Conservation (phyloP, 2,888 invertebrate species). For the Perizoma flavofasciatum region DNA sequence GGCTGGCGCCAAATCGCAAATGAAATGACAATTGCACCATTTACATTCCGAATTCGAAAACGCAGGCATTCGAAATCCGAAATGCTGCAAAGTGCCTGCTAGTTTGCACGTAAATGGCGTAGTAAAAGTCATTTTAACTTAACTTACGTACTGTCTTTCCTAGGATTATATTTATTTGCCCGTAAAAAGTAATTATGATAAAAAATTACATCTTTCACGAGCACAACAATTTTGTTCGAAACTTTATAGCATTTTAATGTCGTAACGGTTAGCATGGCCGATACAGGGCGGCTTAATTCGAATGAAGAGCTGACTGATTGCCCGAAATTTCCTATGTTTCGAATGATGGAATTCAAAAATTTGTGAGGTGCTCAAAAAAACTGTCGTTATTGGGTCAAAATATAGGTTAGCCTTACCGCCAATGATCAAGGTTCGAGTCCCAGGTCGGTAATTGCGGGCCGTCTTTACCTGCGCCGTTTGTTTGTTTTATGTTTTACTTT, state of each 20-base stretch:
- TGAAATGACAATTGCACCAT: constrained; percentile 71
- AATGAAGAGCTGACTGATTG: constrained; percentile 37
- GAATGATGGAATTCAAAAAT: constrained; percentile 44
- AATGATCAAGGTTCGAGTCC: constrained; percentile 52
- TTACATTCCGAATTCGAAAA: constrained; percentile 71
- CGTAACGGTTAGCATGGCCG: constrained; percentile 8
- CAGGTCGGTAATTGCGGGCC: constrained; percentile 62
- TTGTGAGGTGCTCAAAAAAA: constrained; percentile 49
- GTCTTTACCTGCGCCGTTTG: constrained; percentile 62
- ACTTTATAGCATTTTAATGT: too few species aligned
- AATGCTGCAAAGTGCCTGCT: constrained; percentile 62
- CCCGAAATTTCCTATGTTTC: constrained; percentile 33
- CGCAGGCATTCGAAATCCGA: constrained; percentile 65
- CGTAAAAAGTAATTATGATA: too few species aligned
- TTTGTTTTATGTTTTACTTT: constrained; percentile 49
- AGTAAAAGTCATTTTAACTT: constrained; percentile 41
- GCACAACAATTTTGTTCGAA: too few species aligned
- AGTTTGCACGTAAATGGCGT: constrained; percentile 52
- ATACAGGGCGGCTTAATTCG: constrained; percentile 31
- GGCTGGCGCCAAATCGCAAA: constrained; percentile 75
- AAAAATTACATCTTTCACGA: too few species aligned
- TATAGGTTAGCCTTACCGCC: constrained; percentile 64
- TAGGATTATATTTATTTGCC: too few species aligned
- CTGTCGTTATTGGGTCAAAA: constrained; percentile 64
- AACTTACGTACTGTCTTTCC: too few species aligned